Base-by-base conservation (phyloP, 2,888 invertebrate species). In the Campaea margaritaria region DNA sequence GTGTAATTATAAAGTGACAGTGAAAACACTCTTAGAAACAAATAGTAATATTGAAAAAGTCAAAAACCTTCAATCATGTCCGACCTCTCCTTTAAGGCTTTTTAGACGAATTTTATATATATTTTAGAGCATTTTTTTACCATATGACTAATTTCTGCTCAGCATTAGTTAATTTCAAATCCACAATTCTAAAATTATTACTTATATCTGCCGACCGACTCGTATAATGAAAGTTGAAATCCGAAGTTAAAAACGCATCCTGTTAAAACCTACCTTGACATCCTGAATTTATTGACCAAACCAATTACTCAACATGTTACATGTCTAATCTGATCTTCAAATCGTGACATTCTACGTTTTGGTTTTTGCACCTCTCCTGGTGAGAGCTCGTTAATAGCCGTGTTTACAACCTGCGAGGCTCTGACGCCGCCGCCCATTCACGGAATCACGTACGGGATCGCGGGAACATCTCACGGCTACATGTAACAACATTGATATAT, bases 351-450 rank as follows among this genome's bases (percentile, higher is more conserved):
- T 73, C 64, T 52, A 62, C 65, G 80, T 78, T 87, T 83, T 80
- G 85, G 80, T 84, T 83, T 85, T 78, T 80, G 82, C 79, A 81
- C 79, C 81, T 83, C 79, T 77, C 59, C 69, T 69, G 73, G 85
- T 82, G 77, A 83, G 82, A 80, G 80, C 68, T 79, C 73, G 87
- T 85, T 89, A 90, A 88, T 86, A 81, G 79, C 67, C 69, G 70
- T 89, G 89, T 91, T 90, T 87, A 92, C 91, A 92, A 92, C 91
- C 90, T 91, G 91, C 86, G 73, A 76, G 77, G 74, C 78, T 72
- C 76, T 81, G 78, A 69, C 71, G 62, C 66, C 58, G 81, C 86
- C 86, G 86, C 83, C 84, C 77, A 80, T 92, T 91, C 81, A 88
- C 66, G 52, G 14, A 48, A 86, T 91, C 91, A 92, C 91, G 91